phyloP scores from a whole-genome alignment of 2,888 invertebrate genomes.

The Drosophila sordidula region DNA sequence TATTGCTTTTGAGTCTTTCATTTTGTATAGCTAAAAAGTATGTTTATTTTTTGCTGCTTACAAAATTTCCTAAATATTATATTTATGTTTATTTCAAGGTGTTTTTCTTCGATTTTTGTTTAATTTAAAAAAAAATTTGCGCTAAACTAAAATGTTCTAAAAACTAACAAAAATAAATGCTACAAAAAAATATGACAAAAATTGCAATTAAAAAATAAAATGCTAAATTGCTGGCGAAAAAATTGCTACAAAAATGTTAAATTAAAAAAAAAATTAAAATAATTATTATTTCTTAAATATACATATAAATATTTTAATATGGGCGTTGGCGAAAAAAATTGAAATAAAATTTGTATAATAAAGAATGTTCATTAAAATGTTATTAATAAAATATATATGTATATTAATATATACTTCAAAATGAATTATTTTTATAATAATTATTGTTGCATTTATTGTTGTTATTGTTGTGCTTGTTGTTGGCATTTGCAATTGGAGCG shows the following conservation, averaged over 20 bases:
- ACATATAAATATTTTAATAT: conserved; percentile 5
- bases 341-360: conserved; percentile 33
- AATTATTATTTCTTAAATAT: conserved; percentile 6
- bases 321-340: conserved; percentile 19
- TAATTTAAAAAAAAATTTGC: conserved; percentile 70
- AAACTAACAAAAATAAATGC: conserved; percentile 68
- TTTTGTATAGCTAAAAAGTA: conserved; percentile 50
- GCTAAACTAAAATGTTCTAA: conserved; percentile 71
- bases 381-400: conserved; percentile 17
- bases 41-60: conserved; percentile 28
- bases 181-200: conserved; percentile 68
- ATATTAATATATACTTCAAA: conserved; percentile 2
- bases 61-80: conserved; percentile 56
- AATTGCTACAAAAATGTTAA: conserved; percentile 64
- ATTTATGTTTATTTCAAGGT: conserved; percentile 22
- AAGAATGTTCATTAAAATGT: conserved; percentile 7
- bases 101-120: conserved; percentile 20
- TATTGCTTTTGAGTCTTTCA: conserved; percentile 82
- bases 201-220: conserved; percentile 47
- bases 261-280: conserved; percentile 14
- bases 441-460: conserved; percentile 28
- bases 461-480: conserved; percentile 30
- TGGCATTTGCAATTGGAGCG: conserved; percentile 17
- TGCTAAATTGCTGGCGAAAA: conserved; percentile 62
- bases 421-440: conserved; percentile 9